These are phyloP conservation scores for Spongilla lacustris DNA, from an alignment of 37 sponge, comb jelly and placozoan species.

Conservation along the genomic window DNA sequence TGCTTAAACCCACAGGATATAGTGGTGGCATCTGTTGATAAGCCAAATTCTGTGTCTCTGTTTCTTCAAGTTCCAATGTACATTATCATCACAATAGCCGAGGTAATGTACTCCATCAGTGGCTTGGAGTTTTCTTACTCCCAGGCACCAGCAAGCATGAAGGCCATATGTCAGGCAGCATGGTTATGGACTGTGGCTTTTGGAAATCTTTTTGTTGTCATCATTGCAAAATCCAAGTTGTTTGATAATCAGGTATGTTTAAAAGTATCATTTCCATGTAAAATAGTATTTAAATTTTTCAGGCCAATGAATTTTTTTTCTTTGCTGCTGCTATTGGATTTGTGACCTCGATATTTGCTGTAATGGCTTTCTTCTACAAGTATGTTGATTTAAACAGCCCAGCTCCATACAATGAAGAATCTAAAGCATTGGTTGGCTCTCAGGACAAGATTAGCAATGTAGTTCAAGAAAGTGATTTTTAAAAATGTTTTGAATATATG, in stretches of 20 bases:
- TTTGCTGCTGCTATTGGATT: conserved; percentile 82
- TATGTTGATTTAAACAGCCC: conserved; percentile 41
- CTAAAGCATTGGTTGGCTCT: background rate
- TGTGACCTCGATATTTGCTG: conserved; percentile 74
- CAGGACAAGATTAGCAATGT: background rate
- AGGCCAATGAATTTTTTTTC: conserved; percentile 92
- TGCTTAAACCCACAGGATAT: too few relatives aligned
- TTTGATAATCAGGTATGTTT: conserved; percentile 74
- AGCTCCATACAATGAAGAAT: background rate
- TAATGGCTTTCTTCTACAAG: conserved; percentile 91
- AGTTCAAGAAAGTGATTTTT: background rate
- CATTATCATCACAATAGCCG: conserved; percentile 93
- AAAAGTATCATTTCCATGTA: background rate
- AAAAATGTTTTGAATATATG: too few relatives aligned
- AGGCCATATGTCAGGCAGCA: conserved; percentile 92
- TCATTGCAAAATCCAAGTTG: conserved; percentile 79
- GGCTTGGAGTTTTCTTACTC: conserved; percentile 99
- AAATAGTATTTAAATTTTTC: background rate
- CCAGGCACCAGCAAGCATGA: conserved; percentile 97
- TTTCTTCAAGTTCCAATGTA: conserved; percentile 96
- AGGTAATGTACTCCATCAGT: conserved; percentile 97
- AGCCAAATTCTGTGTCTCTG: conserved; percentile 80
- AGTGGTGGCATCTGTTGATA: conserved; percentile 42
- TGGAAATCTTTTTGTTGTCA: conserved; percentile 94
- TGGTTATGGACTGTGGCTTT: conserved; percentile 94